Evolutionary conservation across 2,888 invertebrate genomes (phyloP).

Genomic region (Brachyptera risi): DNA sequence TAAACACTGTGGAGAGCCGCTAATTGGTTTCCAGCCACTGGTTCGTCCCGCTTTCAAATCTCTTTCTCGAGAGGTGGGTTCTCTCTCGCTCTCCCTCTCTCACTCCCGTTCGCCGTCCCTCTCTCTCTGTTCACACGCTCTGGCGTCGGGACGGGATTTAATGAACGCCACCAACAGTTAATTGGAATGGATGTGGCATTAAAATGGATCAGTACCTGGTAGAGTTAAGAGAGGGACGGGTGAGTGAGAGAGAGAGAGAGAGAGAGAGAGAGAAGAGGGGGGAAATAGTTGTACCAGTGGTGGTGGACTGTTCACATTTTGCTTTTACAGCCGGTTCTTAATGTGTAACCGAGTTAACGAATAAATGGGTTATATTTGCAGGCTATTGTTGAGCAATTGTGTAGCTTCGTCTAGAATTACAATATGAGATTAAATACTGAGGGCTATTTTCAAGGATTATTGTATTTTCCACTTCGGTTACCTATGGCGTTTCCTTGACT

Average conservation of each 20-base stretch:
- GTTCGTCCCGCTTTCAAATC: neutral
- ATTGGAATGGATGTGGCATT: constrained; percentile 41
- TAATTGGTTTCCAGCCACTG: constrained; percentile 18
- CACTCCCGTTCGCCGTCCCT: neutral
- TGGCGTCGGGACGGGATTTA: constrained; percentile 36
- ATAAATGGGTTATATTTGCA: no score
- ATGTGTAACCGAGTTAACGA: no score
- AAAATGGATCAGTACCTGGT: constrained; percentile 39
- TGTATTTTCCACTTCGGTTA: no score
- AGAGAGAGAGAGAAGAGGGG: neutral
- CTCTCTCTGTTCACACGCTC: neutral
- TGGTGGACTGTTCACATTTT: no score
- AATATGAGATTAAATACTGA: no score
- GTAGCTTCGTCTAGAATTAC: no score
- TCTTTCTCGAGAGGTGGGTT: neutral
- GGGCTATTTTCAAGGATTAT: no score
- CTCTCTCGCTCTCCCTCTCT: neutral
- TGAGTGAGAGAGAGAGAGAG: neutral
- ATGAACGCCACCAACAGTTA: constrained; percentile 38
- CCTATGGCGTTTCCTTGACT: no score
- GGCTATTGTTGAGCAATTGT: no score
- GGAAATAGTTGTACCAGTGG: neutral
- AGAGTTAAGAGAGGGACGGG: constrained; percentile 18
- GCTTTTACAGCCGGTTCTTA: no score
- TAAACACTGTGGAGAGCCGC: constrained; percentile 1